These are phyloP conservation scores for Gobio gobio DNA, from an alignment of 2,113 vertebrate genomes.

Conservation along the genomic window DNA sequence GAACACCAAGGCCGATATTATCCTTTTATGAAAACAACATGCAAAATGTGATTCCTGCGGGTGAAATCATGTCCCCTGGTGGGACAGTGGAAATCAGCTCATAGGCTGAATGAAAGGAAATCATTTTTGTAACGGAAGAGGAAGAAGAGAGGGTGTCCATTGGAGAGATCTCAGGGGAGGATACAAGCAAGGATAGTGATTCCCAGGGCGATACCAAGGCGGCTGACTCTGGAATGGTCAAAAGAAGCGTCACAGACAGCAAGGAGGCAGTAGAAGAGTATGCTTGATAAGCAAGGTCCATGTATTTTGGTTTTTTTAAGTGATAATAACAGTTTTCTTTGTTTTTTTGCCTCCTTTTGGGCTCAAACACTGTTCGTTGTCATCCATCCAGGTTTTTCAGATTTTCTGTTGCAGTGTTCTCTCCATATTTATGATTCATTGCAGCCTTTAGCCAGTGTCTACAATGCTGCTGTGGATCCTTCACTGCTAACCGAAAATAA, in stretches of 20 bases:
- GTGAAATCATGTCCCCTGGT: constrained; percentile 12
- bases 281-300: constrained; percentile 19
- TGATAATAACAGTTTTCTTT: too few relatives aligned
- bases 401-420: too few relatives aligned
- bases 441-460: too few relatives aligned
- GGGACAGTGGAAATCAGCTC: constrained; percentile 24
- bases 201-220: constrained; percentile 40
- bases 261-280: neutral
- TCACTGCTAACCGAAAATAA: too few relatives aligned
- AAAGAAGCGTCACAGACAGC: neutral
- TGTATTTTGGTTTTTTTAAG: neutral
- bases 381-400: too few relatives aligned
- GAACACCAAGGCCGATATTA: neutral
- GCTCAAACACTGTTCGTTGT: too few relatives aligned
- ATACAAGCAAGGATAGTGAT: constrained; percentile 20
- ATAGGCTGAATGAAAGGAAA: constrained; percentile 32
- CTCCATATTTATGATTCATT: too few relatives aligned
- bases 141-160: constrained; percentile 26
- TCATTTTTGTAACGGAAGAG: constrained; percentile 12
- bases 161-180: constrained; percentile 23
- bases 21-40: constrained; percentile 37
- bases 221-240: neutral
- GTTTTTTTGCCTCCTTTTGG: too few relatives aligned
- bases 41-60: constrained; percentile 15
- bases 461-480: too few relatives aligned